These are phyloP conservation scores for Quadroppia sp. DNA, from an alignment of 2,888 invertebrate genomes.

Conservation along the genomic window DNA sequence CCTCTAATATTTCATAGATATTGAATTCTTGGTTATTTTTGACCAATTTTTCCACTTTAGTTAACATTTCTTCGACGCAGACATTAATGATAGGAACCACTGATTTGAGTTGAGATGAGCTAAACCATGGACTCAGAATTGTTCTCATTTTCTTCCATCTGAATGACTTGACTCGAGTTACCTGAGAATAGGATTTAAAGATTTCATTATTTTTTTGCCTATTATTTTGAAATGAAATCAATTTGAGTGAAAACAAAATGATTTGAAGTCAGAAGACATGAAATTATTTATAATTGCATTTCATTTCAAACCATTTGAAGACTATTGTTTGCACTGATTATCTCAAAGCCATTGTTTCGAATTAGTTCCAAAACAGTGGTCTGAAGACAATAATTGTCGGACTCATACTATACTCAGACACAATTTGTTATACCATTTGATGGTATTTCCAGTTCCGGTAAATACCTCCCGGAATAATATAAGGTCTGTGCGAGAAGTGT, in stretches of 20 bases:
- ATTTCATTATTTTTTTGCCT: too few relatives aligned
- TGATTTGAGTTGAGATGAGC: conserved; percentile 45
- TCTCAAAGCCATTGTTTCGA: too few relatives aligned
- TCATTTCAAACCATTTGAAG: too few relatives aligned
- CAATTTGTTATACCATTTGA: not conserved
- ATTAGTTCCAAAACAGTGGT: too few relatives aligned
- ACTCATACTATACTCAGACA: too few relatives aligned
- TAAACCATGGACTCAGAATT: conserved; percentile 46
- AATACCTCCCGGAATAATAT: conserved; percentile 33
- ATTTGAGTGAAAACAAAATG: too few relatives aligned
- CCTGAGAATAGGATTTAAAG: too few relatives aligned
- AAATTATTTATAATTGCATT: too few relatives aligned
- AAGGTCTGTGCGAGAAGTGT: conserved; percentile 43
- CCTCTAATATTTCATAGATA: conserved; percentile 30
- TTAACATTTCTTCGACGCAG: conserved; percentile 26
- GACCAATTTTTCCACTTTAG: conserved; percentile 15
- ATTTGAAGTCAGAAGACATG: too few relatives aligned
- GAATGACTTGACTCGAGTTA: not conserved
- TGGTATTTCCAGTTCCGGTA: conserved; percentile 28
- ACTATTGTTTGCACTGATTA: too few relatives aligned
- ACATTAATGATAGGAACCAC: conserved; percentile 29
- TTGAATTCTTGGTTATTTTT: conserved; percentile 28
- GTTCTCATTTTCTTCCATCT: conserved; percentile 46
- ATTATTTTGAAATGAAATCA: too few relatives aligned
- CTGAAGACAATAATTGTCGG: too few relatives aligned